Evolutionary conservation across 2,888 invertebrate species (phyloP).

Genomic region (Luperina testacea): DNA sequence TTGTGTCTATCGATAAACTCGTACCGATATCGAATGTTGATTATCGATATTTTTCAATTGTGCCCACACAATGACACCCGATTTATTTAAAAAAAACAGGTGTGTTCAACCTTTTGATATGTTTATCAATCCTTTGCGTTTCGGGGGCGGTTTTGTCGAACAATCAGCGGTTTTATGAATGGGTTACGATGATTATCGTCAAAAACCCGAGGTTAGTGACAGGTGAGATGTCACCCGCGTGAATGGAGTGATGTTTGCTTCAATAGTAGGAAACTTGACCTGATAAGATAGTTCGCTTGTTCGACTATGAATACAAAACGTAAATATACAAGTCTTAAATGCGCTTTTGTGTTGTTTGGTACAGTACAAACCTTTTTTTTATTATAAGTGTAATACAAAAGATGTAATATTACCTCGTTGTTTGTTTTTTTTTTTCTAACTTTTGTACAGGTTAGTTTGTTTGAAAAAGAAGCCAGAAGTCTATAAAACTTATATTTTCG

Average conservation of each 20-base stretch:
- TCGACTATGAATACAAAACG: constrained; percentile 70
- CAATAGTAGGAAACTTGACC: constrained; percentile 80
- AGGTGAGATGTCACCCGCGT: constrained; percentile 88
- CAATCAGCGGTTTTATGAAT: constrained; percentile 85
- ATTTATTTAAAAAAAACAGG: constrained; percentile 87
- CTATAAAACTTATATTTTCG: not conserved
- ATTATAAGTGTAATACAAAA: constrained; percentile 35
- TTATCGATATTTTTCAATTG: constrained; percentile 87
- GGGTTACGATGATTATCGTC: constrained; percentile 85
- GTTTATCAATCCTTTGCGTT: constrained; percentile 89
- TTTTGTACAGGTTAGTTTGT: constrained; percentile 3
- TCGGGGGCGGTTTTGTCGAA: constrained; percentile 83
- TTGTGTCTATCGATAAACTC: constrained; percentile 77
- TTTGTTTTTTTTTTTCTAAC: constrained; percentile 31
- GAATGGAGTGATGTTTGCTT: constrained; percentile 77
- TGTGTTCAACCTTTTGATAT: constrained; percentile 87
- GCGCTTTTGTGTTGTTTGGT: constrained; percentile 69
- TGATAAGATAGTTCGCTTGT: constrained; percentile 78
- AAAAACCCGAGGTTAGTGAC: constrained; percentile 86
- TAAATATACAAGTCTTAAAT: constrained; percentile 55
- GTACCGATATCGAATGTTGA: constrained; percentile 81
- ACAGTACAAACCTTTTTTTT: constrained; percentile 61
- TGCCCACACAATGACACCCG: constrained; percentile 82
- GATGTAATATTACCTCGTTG: constrained; percentile 56
- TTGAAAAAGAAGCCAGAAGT: not conserved